Evolutionary conservation across 2,113 vertebrate species (phyloP), one percentile per base, ranked within the genome.

Genomic region (Mus pahari): DNA sequence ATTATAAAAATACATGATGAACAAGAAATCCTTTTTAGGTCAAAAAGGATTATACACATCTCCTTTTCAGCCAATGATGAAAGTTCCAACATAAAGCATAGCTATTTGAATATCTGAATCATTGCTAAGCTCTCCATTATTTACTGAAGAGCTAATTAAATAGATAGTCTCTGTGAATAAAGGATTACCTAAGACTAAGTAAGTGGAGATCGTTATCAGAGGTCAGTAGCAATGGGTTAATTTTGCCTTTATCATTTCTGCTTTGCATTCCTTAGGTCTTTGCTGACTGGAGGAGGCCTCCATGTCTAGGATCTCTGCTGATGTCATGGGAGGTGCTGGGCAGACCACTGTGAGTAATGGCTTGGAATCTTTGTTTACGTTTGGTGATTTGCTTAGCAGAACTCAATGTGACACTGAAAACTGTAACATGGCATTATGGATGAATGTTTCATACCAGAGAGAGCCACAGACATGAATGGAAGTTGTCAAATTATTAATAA

Each of bases 81-180:
- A n/a, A 48, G 0, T 86, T 16, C 50, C 12, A 17, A 5, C 42
- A 53, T 88, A 60, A 73, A 16, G 48, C 14, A 66, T 74, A 45
- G 48, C 36, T 16, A 5, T 20, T 7, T 42, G 60, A 14, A 70
- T 45, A 19, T 71, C 53, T n/a, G 79, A 17, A 58, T 62, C 20
- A 50, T 9, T 86, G 42, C 55, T 70, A 82, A 45, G 17, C n/a
- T 45, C 45, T 16, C 28, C 75, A 70, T 31, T 70, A 70, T 70
- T 91, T 78, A 91, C 68, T 68, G 55, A n/a, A 91, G 64, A 82
- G 66, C 39, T 71, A 33, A 55, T 91, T 62, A 91, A 66, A 91
- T 68, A 66, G 75, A 68, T 53, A 55, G 20, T 12, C 13, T 79
- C 7, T 19, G 28, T 12, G 1, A 33, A 50, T 33, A 50, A 86